A percentile compares a stretch with the other conserved stretches of the same genome.
Conservation (phyloP, 2,113 vertebrate species). For the Pachyramphus minor region DNA sequence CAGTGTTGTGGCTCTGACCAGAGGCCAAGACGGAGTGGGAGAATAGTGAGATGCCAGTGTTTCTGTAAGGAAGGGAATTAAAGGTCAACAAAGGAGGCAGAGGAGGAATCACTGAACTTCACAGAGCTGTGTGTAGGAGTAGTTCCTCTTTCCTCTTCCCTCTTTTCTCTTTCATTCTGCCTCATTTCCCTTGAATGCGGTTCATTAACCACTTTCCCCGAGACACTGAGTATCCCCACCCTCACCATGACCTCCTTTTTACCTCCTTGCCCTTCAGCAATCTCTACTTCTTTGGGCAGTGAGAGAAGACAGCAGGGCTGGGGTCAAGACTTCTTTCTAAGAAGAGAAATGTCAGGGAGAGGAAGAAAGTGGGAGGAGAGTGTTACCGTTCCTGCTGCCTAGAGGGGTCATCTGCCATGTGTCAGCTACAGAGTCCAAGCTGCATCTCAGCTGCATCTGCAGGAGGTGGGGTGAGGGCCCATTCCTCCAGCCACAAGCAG, state of each 20-base stretch:
- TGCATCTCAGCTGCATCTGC: not conserved
- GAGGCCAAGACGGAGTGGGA: not conserved
- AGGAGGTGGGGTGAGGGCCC: not conserved
- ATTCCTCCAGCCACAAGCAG: not conserved
- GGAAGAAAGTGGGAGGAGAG: not conserved
- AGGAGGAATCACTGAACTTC: not conserved
- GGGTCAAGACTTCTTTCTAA: not conserved
- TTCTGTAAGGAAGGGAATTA: not conserved
- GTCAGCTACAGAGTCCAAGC: not conserved
- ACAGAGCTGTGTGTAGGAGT: not conserved
- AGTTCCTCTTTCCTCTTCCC: not conserved
- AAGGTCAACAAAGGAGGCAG: not conserved
- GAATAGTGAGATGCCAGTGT: not conserved
- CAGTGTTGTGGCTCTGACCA: not conserved
- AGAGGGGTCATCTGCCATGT: not conserved
- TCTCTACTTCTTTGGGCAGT: not conserved
- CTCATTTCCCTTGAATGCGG: not conserved
- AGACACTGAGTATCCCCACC: accelerated
- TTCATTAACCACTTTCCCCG: not conserved
- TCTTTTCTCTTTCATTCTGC: not conserved
- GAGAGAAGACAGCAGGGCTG: not conserved
- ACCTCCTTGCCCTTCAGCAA: not conserved
- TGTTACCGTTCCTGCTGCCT: not conserved
- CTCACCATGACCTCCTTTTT: not conserved
- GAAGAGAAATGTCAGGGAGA: not conserved